Base-by-base conservation (phyloP, 2,888 invertebrate genomes). In the Dicranocentrus wangi region DNA sequence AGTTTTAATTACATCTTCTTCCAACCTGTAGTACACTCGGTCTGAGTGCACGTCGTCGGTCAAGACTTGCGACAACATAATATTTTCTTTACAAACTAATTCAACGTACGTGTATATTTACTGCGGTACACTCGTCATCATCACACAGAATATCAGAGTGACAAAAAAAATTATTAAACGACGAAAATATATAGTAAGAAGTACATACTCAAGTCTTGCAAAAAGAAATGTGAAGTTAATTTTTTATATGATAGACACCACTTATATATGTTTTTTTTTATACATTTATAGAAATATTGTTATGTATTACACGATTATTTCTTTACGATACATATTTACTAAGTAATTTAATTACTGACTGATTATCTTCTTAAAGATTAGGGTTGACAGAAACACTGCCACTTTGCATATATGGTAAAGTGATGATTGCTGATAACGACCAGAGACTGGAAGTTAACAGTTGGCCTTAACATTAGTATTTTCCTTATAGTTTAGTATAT, bases 361-460 rank as follows among this genome's bases (percentile, higher is more conserved):
- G 68, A 68, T 76, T 76, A 76, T 76, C 43, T 60, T 32, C 42
- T 21, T 60, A 60, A n/a, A n/a, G 3, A 47, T 66, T 39, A 42
- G 25, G 28, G 8, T 28, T 58, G 68, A 43, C 58, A 55, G 32
- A 13, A 27, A 28, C n/a, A n/a, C 76, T 55, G 53, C 39, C 55
- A 55, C 8, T 32, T 76, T 77, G 77, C 77, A 77, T 77, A 77
- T 69, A 13, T 70, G 69, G 77, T 69, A 76, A 55, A 77, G 77
- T 77, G 77, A 77, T 69, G 77, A 60, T 47, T 60, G 77, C 32
- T 47, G 23, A 63, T 51, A 69, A 51, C 69, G 19, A 51, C 60
- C 28, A 21, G 23, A 21, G 32, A 25, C 17, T 55, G 53, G 58
- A 10, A 58, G 60, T 27, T 28, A 17, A 39, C 53, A 28, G 5